Evolutionary conservation across 1,140 invertebrate genomes (phyloP), one percentile per base, ranked within the genome.

Genomic region (Telenomus remus): DNA sequence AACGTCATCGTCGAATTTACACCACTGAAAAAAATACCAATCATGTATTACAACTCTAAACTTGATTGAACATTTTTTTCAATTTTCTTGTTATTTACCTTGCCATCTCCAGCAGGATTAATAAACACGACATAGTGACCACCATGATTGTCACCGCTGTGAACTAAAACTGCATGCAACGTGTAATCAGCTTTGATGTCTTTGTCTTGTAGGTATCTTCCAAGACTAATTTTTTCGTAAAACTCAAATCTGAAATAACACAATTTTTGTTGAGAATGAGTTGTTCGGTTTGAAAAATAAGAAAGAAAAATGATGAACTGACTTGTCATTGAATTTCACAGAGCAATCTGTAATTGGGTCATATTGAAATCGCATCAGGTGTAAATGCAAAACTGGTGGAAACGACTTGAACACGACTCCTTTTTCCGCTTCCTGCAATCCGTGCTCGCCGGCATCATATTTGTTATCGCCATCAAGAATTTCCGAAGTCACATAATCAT

Each of bases 111-210:
- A 88, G 94, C 95, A 3, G 98, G 98, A 90, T 99, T 99, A 75
- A 99, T 99, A 89, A 98, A 99, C 49, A 99, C 98, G 56, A 99
- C 98, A 89, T 99, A 99, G 89, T 99, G 98, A 0, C 98, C 98
- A 9, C 98, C 98, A 87, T 99, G 98, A 89, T 99, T 99, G 85
- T 99, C 98, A 1, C 98, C 98, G 73, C 96, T 98, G 88, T 99
- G 98, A n/a, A 99, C 98, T 34, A 99, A 90, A 42, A 99, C 98
- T 42, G 98, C 98, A 84, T 99, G 98, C n/a, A 99, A 89, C 4
- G 97, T 96, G 86, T 99, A 99, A 71, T 94, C 93, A 37, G 96
- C 96, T 19, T 94, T 93, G 63, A 92, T 90, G 73, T 95, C 92
- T 79, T 96, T 95, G 60, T 92, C 92, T 88, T 98, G 94, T 14